Evolutionary conservation across 2,888 invertebrate species (phyloP).

Genomic region (Callimorpha dominula): DNA sequence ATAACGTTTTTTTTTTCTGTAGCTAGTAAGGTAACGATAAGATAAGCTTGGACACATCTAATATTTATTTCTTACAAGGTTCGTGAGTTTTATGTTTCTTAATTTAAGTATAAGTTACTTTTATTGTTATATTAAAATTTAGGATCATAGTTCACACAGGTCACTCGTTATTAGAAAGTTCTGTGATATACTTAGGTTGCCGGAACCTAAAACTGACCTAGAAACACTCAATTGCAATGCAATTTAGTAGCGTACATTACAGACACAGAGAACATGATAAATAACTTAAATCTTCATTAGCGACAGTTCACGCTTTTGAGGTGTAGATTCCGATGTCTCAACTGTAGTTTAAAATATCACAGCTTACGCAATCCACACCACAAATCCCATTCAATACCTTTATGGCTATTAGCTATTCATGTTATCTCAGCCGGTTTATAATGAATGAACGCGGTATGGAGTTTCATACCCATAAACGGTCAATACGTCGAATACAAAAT

Average conservation of each 20-base stretch:
- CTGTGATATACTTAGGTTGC: background rate
- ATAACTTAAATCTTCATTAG: slow-evolving; percentile 28
- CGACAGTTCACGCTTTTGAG: slow-evolving; percentile 27
- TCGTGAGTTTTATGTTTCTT: slow-evolving; percentile 7
- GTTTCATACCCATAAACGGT: slow-evolving; percentile 76
- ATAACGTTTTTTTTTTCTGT: slow-evolving; percentile 65
- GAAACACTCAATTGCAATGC: background rate
- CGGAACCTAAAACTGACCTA: no score
- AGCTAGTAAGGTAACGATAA: slow-evolving; percentile 66
- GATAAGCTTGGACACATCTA: slow-evolving; percentile 51
- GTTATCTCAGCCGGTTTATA: slow-evolving; percentile 50
- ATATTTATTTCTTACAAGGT: slow-evolving; percentile 50
- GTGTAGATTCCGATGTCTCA: slow-evolving; percentile 33
- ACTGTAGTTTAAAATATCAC: slow-evolving; percentile 39
- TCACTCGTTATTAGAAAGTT: background rate
- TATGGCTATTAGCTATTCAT: slow-evolving; percentile 41
- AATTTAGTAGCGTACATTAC: background rate
- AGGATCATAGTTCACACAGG: background rate
- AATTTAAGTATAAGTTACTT: background rate
- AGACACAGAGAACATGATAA: slow-evolving; percentile 18
- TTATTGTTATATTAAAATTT: background rate
- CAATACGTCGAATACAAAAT: slow-evolving; percentile 70
- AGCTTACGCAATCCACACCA: slow-evolving; percentile 39
- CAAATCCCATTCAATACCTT: slow-evolving; percentile 44
- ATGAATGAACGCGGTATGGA: slow-evolving; percentile 64